A percentile compares a stretch with the other conserved stretches of the same genome.
phyloP scores from a whole-genome alignment of 2,113 vertebrate genomes.

The Vimba vimba region DNA sequence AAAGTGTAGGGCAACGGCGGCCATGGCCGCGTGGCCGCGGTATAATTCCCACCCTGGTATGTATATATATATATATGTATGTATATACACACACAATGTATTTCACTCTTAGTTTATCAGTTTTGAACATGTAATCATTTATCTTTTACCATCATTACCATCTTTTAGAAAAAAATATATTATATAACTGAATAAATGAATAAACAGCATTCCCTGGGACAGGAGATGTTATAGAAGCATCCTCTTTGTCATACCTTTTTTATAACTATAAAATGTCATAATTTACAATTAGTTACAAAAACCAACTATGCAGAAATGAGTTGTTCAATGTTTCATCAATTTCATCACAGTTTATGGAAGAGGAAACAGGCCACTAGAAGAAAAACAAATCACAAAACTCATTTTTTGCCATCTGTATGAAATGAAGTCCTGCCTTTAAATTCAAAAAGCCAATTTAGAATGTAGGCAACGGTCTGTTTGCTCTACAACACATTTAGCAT shows the following conservation, averaged over 20 bases:
- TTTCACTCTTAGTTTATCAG: too few relatives aligned
- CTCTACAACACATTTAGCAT: conserved; percentile 22
- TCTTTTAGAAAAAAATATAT: too few relatives aligned
- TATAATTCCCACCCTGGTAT: too few relatives aligned
- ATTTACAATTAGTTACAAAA: neutral
- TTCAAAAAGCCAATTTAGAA: conserved; percentile 26
- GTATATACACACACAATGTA: too few relatives aligned
- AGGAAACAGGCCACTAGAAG: neutral
- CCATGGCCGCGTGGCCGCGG: too few relatives aligned
- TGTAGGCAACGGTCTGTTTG: conserved; percentile 8
- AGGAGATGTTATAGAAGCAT: neutral
- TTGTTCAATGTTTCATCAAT: neutral
- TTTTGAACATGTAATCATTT: too few relatives aligned
- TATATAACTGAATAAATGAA: neutral
- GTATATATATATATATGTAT: too few relatives aligned
- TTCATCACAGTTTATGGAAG: conserved; percentile 1
- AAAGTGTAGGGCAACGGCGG: too few relatives aligned
- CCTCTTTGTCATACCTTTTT: neutral
- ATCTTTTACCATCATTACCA: too few relatives aligned
- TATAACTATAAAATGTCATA: neutral
- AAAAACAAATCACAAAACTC: neutral
- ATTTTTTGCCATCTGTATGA: neutral
- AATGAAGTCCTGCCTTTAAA: neutral
- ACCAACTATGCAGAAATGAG: neutral
- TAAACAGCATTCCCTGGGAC: neutral